Base-by-base conservation (phyloP, 1,140 invertebrate genomes). In the Calephelis virginiensis region DNA sequence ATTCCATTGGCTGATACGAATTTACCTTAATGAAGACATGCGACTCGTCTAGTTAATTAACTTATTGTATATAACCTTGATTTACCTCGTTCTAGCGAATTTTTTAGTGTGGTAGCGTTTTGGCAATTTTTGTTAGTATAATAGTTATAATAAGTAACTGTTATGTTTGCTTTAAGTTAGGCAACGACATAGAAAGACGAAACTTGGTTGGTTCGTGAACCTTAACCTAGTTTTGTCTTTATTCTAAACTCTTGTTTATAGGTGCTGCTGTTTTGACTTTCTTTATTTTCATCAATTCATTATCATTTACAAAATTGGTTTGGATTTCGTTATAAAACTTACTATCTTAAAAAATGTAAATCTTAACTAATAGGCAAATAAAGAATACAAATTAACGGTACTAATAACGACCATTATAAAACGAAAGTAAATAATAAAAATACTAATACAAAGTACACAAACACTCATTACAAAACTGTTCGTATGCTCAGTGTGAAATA, bases 101-200 rank as follows among this genome's bases (percentile, higher is more conserved):
- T 90, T 85, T 89, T 90, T 88, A 88, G 84, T 80, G 81, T 88
- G 81, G 82, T 90, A 86, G 85, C 71, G 78, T 78, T 84, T 81
- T 77, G 70, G 76, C 79, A 75, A 67, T 72, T 81, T 75, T 81
- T 83, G 84, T 90, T 90, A 83, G 82, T 85, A 80, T 75, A 79
- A 83, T 82, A 75, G 77, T 80, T 83, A 72, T 84, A 83, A 81
- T 80, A 73, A 66, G 72, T 86, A 80, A 81, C 68, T 85, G 83
- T 87, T 88, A 82, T 76, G 84, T 88, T 89, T 86, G 83, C 83
- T 86, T 84, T 69, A 68, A 60, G 67, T 74, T 60, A 60, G 64
- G 67, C 68, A 70, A 71, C 66, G 63, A 68, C 63, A 63, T 53
- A 8, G 28, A 40, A 43, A 40, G 69, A 37, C 17, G 17, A 17